Base-by-base conservation (phyloP, 2,797 vertebrate species). In the Macrochelys suwanniensis region DNA sequence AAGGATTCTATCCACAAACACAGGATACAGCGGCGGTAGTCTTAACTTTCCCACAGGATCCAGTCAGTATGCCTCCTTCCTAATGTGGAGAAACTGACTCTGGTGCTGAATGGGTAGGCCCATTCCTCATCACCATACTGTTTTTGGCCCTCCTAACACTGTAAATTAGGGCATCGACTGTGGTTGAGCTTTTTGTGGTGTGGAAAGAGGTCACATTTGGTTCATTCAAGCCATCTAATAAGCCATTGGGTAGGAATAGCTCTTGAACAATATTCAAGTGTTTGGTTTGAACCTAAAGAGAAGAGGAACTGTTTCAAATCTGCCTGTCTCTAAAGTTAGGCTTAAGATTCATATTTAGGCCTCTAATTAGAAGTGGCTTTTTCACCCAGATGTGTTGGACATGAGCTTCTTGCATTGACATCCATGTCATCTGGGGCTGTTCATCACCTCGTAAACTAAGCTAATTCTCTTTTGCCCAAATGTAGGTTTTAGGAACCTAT, bases 401-500 rank as follows among this genome's bases (percentile, higher is more conserved):
- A 65, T 65, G 31, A 6, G 31, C 31, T 33, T 65, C 13, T 33
- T 31, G 12, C 31, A n/a, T 28, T 33, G 15, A 61, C 6, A 33
- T 16, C 11, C 33, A 6, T 68, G 65, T 11, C 33, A 21, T 9
- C n/a, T 42, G n/a, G 19, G 9, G 19, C n/a, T 71, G n/a, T 68
- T 68, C 9, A 71, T 37, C n/a, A n/a, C 23, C 25, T 92, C 77
- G 83, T 81, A 95, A 95, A 89, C n/a, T 82, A 81, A 25, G 56
- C 11, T 65, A 47, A n/a, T 90, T 92, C 85, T 88, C 28, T 94
- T 85, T 31, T 12, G 3, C 19, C 0, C 0, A 26, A 59, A 9
- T 86, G 47, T 26, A 93, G 91, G 23, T 90, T 95, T 89, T 85
- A 1, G 26, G 91, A 92, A 42, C 68, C 49, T 87, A 11, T 25